Evolutionary conservation across 2,797 vertebrate species (phyloP).

Genomic region (Todus mexicanus): DNA sequence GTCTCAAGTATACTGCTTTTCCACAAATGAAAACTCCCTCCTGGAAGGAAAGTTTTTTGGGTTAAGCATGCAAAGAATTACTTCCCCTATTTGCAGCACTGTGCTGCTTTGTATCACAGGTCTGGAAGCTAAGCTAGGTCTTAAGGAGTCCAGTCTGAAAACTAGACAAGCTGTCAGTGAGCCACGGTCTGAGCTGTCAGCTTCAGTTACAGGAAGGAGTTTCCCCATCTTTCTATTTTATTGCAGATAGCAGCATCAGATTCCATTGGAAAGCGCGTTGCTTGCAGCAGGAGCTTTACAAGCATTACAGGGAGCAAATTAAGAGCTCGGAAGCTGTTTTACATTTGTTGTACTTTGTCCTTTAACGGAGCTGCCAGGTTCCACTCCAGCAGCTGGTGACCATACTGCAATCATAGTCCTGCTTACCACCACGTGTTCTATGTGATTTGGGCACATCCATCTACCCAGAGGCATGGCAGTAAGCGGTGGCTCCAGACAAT

Average conservation of each 20-base stretch:
- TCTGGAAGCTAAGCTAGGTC: slow-evolving; percentile 47
- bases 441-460: slow-evolving; percentile 99
- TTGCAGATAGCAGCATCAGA: slow-evolving; percentile 40
- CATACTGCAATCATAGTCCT: slow-evolving; percentile 35
- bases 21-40: slow-evolving; percentile 30
- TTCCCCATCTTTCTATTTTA: slow-evolving; percentile 37
- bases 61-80: slow-evolving; percentile 60
- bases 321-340: slow-evolving; percentile 33
- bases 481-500: slow-evolving; percentile 97
- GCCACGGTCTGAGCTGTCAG: slow-evolving; percentile 42
- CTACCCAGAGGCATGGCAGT: slow-evolving; percentile 95
- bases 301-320: slow-evolving; percentile 28
- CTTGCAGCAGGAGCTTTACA: slow-evolving; percentile 60
- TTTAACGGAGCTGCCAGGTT: slow-evolving; percentile 56
- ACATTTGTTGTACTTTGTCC: slow-evolving; percentile 49
- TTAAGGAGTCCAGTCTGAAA: slow-evolving; percentile 32
- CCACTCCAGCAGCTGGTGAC: slow-evolving; percentile 51
- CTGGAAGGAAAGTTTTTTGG: slow-evolving; percentile 47
- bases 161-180: slow-evolving; percentile 31
- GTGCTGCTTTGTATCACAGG: slow-evolving; percentile 38
- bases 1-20: slow-evolving; percentile 33
- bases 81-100: slow-evolving; percentile 23
- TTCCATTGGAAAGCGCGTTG: not conserved
- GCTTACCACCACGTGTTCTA: slow-evolving; percentile 93
- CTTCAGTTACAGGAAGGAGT: slow-evolving; percentile 45